These are phyloP conservation scores for Schizothorax lantsangensis DNA, from an alignment of 2,797 vertebrate species.

Conservation along the genomic window DNA sequence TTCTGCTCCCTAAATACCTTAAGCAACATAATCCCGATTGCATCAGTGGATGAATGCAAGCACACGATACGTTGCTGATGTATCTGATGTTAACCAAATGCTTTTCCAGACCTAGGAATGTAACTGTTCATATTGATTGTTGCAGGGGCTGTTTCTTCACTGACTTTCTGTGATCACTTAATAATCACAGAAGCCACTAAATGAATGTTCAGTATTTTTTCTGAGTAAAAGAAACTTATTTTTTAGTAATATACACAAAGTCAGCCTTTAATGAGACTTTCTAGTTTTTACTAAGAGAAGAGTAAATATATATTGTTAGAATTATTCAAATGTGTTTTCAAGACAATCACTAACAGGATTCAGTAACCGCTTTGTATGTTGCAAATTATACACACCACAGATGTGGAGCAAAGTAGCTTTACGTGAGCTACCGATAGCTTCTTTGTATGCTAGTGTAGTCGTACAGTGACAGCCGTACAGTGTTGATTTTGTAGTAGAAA, in stretches of 20 bases:
- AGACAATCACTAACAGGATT: slow-evolving; percentile 57
- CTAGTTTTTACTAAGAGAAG: slow-evolving; percentile 48
- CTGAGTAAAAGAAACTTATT: slow-evolving; percentile 42
- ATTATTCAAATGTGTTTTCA: slow-evolving; percentile 39
- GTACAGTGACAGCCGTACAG: not conserved
- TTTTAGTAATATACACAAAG: slow-evolving; percentile 47
- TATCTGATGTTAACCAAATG: slow-evolving; percentile 57
- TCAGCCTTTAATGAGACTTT: slow-evolving; percentile 46
- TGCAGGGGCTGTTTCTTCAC: slow-evolving; percentile 37
- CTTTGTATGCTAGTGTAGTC: not conserved
- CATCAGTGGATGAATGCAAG: slow-evolving; percentile 19
- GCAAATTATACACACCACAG: not conserved
- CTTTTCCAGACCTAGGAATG: slow-evolving; percentile 62
- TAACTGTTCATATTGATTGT: slow-evolving; percentile 47
- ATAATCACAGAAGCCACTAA: slow-evolving; percentile 39
- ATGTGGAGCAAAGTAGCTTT: slow-evolving; percentile 22
- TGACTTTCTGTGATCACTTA: slow-evolving; percentile 35
- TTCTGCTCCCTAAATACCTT: slow-evolving; percentile 23
- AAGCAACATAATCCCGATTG: not conserved
- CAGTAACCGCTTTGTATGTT: slow-evolving; percentile 43
- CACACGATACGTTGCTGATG: not conserved
- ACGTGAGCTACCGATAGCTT: not conserved
- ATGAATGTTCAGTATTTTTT: slow-evolving; percentile 61
- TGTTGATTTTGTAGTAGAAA: not conserved
- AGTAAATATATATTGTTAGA: slow-evolving; percentile 46